Evolutionary conservation across 2,888 invertebrate genomes (phyloP).

Genomic region (Hyles lineata): DNA sequence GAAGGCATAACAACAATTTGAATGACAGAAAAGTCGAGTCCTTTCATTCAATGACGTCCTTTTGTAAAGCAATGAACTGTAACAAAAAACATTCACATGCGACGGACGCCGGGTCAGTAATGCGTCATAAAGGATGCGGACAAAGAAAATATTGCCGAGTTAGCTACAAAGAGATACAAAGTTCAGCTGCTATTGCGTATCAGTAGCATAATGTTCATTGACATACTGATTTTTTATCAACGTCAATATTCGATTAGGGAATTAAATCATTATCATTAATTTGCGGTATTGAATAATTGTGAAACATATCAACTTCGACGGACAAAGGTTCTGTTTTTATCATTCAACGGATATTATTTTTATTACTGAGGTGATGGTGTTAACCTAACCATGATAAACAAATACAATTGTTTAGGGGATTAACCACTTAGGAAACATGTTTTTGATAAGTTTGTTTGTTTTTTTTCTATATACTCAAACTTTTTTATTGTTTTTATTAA

Average conservation of each 20-base stretch:
- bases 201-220: background rate
- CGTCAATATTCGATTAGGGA: background rate
- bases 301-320: background rate
- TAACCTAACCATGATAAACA: no score
- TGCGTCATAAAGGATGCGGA: conserved; percentile 10
- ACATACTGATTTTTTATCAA: background rate
- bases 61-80: conserved; percentile 3
- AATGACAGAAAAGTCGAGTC: background rate
- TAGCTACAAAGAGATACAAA: conserved; percentile 9
- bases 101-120: background rate
- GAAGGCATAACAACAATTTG: no score
- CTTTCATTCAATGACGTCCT: background rate
- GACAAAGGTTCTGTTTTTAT: background rate
- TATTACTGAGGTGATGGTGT: background rate
- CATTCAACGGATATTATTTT: background rate
- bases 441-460: no score
- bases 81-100: conserved; percentile 4
- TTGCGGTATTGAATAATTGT: background rate
- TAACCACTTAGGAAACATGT: no score
- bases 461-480: no score
- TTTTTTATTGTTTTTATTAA: no score
- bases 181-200: background rate
- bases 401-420: no score
- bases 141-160: conserved; percentile 17
- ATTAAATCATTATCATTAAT: background rate